These are phyloP conservation scores for Thelaira solivaga DNA, from an alignment of 2,888 invertebrate species.

Conservation along the genomic window DNA sequence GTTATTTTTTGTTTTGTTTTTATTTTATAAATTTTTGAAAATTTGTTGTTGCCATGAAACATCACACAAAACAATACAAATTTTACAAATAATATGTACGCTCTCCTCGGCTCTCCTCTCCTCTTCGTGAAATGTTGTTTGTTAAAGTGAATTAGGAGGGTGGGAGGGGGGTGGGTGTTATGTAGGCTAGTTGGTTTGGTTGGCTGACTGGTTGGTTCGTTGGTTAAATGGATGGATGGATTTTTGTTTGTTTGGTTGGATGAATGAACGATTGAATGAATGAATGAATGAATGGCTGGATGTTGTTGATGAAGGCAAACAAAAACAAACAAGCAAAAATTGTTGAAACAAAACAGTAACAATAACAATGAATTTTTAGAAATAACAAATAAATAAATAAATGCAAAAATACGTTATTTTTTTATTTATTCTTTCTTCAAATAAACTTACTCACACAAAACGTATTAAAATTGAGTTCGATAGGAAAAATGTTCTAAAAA, in stretches of 20 bases:
- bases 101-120: neutral
- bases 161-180: neutral
- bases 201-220: slow-evolving; percentile 12
- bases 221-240: slow-evolving; percentile 3
- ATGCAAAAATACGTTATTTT: slow-evolving; percentile 32
- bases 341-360: slow-evolving; percentile 61
- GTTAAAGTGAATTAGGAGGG: neutral
- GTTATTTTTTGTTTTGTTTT: slow-evolving; percentile 30
- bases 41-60: slow-evolving; percentile 56
- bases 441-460: neutral
- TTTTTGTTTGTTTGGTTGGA: no score
- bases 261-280: slow-evolving; percentile 11
- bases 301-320: slow-evolving; percentile 57
- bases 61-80: slow-evolving; percentile 55
- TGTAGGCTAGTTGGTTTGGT: slow-evolving; percentile 21
- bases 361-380: slow-evolving; percentile 62
- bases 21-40: slow-evolving; percentile 42
- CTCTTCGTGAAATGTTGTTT: slow-evolving; percentile 1
- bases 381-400: slow-evolving; percentile 62
- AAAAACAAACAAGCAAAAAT: slow-evolving; percentile 59
- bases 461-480: neutral
- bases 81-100: slow-evolving; percentile 51
- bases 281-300: slow-evolving; percentile 20
- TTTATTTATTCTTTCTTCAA: neutral
- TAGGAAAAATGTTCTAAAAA: no score